Conservation (phyloP, 2,113 vertebrate species). For the Lepisosteus oculatus region DNA sequence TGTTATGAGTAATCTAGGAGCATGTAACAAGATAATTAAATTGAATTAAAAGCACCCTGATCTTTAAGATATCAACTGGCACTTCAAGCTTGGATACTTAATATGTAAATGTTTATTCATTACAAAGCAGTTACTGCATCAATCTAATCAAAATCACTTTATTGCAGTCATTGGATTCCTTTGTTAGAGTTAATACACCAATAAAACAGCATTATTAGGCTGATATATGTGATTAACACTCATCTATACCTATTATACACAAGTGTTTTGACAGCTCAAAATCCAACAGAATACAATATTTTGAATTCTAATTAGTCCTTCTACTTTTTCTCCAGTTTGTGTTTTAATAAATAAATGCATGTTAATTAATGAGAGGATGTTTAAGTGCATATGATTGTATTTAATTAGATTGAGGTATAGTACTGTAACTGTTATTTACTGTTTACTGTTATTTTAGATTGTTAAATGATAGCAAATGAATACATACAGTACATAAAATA, state of each 20-base stretch:
- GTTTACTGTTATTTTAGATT: too few relatives aligned
- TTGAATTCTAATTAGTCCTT: too few relatives aligned
- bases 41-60: background rate
- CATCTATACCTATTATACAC: background rate
- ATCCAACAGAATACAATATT: too few relatives aligned
- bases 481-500: too few relatives aligned
- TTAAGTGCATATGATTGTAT: too few relatives aligned
- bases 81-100: background rate
- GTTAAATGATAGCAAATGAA: too few relatives aligned
- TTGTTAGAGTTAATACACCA: background rate
- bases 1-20: constrained; percentile 2
- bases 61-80: background rate
- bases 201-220: background rate
- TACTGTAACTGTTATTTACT: too few relatives aligned
- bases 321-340: too few relatives aligned
- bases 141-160: background rate
- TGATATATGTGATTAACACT: background rate
- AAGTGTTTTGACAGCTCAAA: too few relatives aligned
- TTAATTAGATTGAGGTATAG: too few relatives aligned
- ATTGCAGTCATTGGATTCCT: background rate
- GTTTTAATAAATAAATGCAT: too few relatives aligned
- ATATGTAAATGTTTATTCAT: constrained; percentile 3
- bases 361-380: too few relatives aligned
- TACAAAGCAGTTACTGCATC: background rate
- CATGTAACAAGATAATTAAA: background rate